Percentiles rank a stretch among this genome's conserved stretches.
Evolutionary conservation across 2,797 vertebrate genomes (phyloP).

Genomic region (Carduelis carduelis): DNA sequence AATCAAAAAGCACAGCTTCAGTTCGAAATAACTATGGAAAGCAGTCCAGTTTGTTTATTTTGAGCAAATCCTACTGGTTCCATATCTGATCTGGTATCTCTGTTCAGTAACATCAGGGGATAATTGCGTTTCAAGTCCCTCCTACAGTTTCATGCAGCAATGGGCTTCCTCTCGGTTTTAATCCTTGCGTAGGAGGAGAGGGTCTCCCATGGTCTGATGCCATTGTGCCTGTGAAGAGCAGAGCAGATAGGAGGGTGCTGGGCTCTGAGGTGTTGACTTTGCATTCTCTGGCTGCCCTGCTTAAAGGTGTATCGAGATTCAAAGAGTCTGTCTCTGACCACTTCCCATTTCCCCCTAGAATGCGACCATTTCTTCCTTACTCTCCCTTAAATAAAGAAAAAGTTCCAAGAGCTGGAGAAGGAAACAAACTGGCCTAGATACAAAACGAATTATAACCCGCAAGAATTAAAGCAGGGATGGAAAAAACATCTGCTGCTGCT

Average conservation of each 20-base stretch:
- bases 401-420: not conserved
- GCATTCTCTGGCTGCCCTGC: not conserved
- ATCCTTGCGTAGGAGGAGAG: fast-evolving
- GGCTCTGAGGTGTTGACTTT: not conserved
- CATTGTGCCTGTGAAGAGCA: not conserved
- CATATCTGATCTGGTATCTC: not conserved
- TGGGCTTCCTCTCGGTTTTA: not conserved
- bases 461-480: not conserved
- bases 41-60: not conserved
- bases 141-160: not conserved
- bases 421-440: not conserved
- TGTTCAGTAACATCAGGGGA: not conserved
- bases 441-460: not conserved
- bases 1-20: not conserved
- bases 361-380: not conserved
- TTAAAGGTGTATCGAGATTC: not conserved
- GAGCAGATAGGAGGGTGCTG: not conserved
- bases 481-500: not conserved
- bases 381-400: not conserved
- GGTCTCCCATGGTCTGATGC: not conserved
- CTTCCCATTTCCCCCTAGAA: not conserved
- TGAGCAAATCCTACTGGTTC: not conserved
- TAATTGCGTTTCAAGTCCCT: not conserved
- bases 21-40: not conserved
- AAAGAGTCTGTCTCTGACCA: fast-evolving